Base-by-base conservation (phyloP, 2,113 vertebrate species). In the Plotosus lineatus region DNA sequence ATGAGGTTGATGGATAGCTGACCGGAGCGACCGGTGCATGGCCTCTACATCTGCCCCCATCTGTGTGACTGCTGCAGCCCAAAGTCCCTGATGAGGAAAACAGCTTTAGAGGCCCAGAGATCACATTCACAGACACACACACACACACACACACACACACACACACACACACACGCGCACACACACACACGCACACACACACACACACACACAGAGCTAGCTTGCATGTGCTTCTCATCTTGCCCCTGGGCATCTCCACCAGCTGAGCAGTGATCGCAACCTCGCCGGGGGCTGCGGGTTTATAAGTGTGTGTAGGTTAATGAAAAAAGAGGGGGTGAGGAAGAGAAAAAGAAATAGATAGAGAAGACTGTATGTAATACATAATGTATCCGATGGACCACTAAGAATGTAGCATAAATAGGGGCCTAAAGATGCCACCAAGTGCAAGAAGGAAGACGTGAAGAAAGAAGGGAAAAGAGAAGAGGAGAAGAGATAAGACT, bases 381-480 rank as follows among this genome's bases (percentile, higher is more conserved):
- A 82, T 82, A 84, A 87, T 87, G 79, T 85, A 82, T 82, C 82
- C 42, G 71, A 68, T 60, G 51, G 82, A 87, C 84, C 86, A 87
- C 86, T 82, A 55, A 66, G 78, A 33, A 56, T n/a, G 79, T 65
- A 46, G 63, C 55, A 60, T 75, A 75, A 75, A 83, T 83, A 79
- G 76, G 84, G 84, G 84, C 55, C 33, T 61, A 38, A 48, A 40
- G 77, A 65, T 69, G n/a, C 65, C 72, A 56, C 60, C 61, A 53
- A 23, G 31, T 69, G 48, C 58, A 77, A 75, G 21, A 31, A 63
- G n/a, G 14, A 56, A n/a, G 33, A 31, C 19, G 7, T 19, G n/a
- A 15, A 51, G 65, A 42, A 61, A 33, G 38, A 46, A 36, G 26
- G 72, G 81, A 44, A 60, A 77, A 56, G 55, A 51, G 31, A 46